Evolutionary conservation across 2,113 vertebrate genomes (phyloP), one percentile per base, ranked within the genome.

Genomic region (Ictidomys tridecemlineatus): DNA sequence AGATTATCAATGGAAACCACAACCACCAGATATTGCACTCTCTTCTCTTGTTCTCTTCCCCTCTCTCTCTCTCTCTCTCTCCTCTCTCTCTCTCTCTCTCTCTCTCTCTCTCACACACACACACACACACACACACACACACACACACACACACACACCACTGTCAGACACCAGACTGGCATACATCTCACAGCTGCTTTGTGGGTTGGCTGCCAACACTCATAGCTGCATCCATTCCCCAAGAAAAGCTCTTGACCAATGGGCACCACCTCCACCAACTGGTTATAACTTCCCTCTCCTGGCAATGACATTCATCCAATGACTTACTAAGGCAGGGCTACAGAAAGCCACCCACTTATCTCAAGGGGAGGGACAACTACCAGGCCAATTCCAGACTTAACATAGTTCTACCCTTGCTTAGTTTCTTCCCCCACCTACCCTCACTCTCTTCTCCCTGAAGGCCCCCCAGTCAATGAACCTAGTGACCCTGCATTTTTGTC

Each of bases 91-190:
- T 24, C 20, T 24, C 56, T 24, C 56, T 24, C 20, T 22, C 20
- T 22, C 56, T 22, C 20, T 20, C 2, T 20, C 8, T 20, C 8
- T 6, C 1, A 1, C 45, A 1, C 45, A 18, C 1, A 5, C 56
- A 6, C 17, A 7, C 17, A 56, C 1, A 6, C 17, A 58, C 82
- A 45, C 56, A 39, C 45, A 58, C 51, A 22, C 69, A 13, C 85
- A 69, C 17, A 17, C 20, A 58, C 67, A 56, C 45, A 72, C 48
- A 53, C 18, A 76, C 20, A 56, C 56, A 58, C 48, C 51, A 37
- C 20, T 26, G 6, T 88, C n/a, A 42, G 30, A 61, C 28, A 61
- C 37, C 28, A 17, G 26, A 28, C 37, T 89, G 37, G 20, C 10
- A 24, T 1, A 9, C 28, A 24, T 45, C 17, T 37, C 22, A 37